Evolutionary conservation across 2,113 vertebrate species (phyloP).

Genomic region (Hypomesus transpacificus): DNA sequence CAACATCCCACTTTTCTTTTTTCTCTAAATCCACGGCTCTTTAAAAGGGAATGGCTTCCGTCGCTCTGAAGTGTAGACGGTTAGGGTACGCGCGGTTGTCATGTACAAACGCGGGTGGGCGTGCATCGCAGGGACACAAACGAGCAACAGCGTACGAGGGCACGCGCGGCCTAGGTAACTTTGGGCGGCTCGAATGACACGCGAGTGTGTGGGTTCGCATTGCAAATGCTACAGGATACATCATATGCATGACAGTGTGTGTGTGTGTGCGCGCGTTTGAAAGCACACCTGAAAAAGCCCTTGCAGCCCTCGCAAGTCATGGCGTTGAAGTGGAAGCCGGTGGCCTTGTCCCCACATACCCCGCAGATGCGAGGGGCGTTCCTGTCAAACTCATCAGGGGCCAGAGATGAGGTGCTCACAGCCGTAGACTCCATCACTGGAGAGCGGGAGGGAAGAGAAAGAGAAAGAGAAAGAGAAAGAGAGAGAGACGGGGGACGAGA

Average conservation of each 20-base stretch:
- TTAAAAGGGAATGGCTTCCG: neutral
- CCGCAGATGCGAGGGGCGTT: conserved; percentile 88
- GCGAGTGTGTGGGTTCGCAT: neutral
- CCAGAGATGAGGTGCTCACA: conserved; percentile 77
- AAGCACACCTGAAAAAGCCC: conserved; percentile 90
- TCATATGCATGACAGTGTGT: neutral
- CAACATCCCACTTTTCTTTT: conserved; percentile 50
- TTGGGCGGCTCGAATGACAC: neutral
- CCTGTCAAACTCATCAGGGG: conserved; percentile 79
- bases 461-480: conserved; percentile 7
- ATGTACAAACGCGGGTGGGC: conserved; percentile 37
- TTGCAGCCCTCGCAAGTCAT: conserved; percentile 99
- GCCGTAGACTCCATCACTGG: conserved; percentile 79
- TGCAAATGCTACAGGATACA: neutral
- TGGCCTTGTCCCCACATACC: conserved; percentile 92
- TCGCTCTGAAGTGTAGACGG: too few species aligned
- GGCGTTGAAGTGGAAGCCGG: conserved; percentile 96
- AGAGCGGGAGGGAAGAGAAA: conserved; percentile 2
- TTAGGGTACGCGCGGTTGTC: too few species aligned
- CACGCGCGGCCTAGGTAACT: too few species aligned
- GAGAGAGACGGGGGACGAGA: neutral
- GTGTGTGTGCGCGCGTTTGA: too few species aligned
- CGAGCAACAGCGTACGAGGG: too few species aligned
- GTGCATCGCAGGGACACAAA: conserved; percentile 18
- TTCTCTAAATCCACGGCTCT: neutral